Conservation (phyloP, 2,113 vertebrate genomes). For the Gnathonemus echidnorhynchus region DNA sequence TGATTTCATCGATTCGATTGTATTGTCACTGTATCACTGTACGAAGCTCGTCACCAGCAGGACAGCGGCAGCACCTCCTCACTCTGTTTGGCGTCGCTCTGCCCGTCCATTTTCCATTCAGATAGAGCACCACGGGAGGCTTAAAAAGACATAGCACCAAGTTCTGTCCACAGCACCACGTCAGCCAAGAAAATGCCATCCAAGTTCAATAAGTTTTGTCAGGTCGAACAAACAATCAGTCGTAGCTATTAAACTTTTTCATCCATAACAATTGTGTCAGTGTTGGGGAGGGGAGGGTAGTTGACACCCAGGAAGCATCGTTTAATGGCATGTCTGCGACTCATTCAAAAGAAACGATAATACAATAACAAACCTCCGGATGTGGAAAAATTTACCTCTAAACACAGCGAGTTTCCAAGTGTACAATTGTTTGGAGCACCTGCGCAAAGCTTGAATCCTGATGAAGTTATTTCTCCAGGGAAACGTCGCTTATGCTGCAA, state of each 20-base stretch:
- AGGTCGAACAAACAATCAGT: background rate
- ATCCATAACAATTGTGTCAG: background rate
- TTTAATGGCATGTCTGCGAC: background rate
- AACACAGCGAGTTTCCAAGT: background rate
- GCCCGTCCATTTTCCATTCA: background rate
- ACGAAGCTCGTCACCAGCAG: background rate
- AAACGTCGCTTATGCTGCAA: background rate
- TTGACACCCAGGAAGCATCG: background rate
- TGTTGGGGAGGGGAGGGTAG: background rate
- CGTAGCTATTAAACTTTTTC: background rate
- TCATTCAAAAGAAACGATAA: background rate
- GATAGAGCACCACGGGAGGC: background rate
- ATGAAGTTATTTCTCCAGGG: background rate
- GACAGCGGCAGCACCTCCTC: background rate
- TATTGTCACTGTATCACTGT: background rate
- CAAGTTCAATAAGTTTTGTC: background rate
- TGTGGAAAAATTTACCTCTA: background rate
- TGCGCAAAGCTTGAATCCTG: background rate
- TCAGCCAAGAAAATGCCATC: background rate
- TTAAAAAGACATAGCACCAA: conserved; percentile 11
- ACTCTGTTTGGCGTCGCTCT: background rate
- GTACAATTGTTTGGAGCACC: background rate
- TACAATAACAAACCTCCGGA: background rate
- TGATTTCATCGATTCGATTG: background rate
- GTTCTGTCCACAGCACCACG: background rate